Percentiles rank a stretch among this genome's conserved stretches.
Evolutionary conservation across 1,140 invertebrate species (phyloP).

Genomic region (Sarcophaga peregrina): DNA sequence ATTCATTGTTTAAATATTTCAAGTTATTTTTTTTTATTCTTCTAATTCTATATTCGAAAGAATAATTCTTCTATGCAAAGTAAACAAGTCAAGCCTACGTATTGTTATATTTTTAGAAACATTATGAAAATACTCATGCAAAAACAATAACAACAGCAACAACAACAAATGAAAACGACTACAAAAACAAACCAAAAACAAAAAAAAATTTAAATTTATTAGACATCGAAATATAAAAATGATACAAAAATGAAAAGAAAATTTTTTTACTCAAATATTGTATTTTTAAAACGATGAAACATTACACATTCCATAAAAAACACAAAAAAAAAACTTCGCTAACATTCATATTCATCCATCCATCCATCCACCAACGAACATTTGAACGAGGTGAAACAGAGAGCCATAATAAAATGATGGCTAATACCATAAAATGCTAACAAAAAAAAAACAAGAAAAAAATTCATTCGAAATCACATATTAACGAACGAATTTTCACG

Average conservation of each 20-base stretch:
- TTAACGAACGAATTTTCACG: neutral
- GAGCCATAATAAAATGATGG: conserved; percentile 33
- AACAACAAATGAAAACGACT: neutral
- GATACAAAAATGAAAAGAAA: neutral
- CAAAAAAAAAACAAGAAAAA: neutral
- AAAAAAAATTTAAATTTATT: conserved; percentile 22
- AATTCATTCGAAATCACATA: neutral
- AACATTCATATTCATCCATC: conserved; percentile 26
- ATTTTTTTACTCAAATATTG: neutral
- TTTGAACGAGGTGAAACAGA: conserved; percentile 25
- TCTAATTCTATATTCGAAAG: neutral
- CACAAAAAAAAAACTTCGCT: conserved; percentile 34
- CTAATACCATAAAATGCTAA: conserved; percentile 20
- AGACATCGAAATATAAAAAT: conserved; percentile 32
- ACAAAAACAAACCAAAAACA: conserved; percentile 1
- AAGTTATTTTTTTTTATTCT: neutral
- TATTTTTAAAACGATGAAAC: conserved; percentile 43
- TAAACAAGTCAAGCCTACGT: conserved; percentile 26
- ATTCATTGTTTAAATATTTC: neutral
- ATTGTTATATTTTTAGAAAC: neutral
- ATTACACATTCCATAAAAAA: conserved; percentile 45
- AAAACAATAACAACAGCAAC: neutral
- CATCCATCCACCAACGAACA: neutral
- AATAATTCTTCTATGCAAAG: neutral
- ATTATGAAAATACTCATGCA: neutral